Evolutionary conservation across 2,888 invertebrate species (phyloP).

Genomic region (Ceramica pisi): DNA sequence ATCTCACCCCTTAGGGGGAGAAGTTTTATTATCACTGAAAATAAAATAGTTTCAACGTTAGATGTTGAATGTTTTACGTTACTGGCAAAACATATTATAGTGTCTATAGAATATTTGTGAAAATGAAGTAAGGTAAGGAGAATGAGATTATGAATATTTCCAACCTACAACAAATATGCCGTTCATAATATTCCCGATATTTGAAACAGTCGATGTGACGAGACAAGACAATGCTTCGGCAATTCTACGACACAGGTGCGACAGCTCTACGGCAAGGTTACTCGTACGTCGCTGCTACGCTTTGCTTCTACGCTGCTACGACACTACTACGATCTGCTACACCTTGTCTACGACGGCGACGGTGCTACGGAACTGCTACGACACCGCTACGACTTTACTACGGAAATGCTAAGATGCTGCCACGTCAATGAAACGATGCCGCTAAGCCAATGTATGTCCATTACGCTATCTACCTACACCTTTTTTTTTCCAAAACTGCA

Average conservation of each 20-base stretch:
- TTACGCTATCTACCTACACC: too few relatives aligned
- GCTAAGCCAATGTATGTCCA: neutral
- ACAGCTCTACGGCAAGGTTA: neutral
- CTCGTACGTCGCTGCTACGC: neutral
- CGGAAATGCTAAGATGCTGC: neutral
- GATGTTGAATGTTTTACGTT: neutral
- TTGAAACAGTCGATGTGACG: too few relatives aligned
- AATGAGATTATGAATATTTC: neutral
- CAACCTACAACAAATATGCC: neutral
- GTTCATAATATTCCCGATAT: neutral
- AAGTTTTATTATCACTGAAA: neutral
- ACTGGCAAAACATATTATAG: neutral
- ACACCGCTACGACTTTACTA: neutral
- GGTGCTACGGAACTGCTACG: neutral
- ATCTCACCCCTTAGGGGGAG: neutral
- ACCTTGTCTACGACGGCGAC: neutral
- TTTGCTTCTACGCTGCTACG: neutral
- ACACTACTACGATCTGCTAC: neutral
- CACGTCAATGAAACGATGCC: neutral
- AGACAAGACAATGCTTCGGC: neutral
- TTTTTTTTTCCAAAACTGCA: too few relatives aligned
- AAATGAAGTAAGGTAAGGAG: neutral
- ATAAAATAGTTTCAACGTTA: neutral
- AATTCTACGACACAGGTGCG: neutral
- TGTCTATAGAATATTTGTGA: neutral